Evolutionary conservation across 2,113 vertebrate species (phyloP).

Genomic region (Phoenicopterus ruber): DNA sequence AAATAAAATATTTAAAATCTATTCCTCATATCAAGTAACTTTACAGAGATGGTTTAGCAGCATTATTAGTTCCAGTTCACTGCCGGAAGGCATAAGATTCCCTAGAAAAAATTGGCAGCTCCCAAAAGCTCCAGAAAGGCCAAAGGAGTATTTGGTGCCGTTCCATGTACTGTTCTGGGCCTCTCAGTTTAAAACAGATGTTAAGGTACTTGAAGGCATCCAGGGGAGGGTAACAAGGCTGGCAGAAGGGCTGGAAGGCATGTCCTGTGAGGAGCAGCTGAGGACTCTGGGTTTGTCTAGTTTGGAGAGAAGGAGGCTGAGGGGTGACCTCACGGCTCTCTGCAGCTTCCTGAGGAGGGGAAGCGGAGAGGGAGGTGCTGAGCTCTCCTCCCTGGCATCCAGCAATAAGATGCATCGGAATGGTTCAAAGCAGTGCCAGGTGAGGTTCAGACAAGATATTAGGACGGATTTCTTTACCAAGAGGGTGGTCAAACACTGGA

Average conservation of each 20-base stretch:
- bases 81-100: not conserved
- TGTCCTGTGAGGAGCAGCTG: not conserved
- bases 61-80: not conserved
- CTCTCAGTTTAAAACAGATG: not conserved
- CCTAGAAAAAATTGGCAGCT: not conserved
- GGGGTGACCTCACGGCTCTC: not conserved
- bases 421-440: not conserved
- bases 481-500: not conserved
- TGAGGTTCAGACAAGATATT: too few species aligned
- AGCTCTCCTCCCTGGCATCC: not conserved
- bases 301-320: not conserved
- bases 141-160: not conserved
- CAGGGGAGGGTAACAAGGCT: too few species aligned
- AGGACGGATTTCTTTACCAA: not conserved
- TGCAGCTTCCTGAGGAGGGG: not conserved
- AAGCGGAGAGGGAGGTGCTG: not conserved
- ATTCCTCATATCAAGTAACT: not conserved
- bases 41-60: not conserved
- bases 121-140: not conserved
- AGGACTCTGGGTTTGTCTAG: not conserved
- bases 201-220: too few species aligned
- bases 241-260: not conserved
- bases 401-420: fast-evolving
- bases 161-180: not conserved
- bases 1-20: not conserved